Percentiles rank a stretch among this genome's conserved stretches.
These are phyloP conservation scores for Sphaerophoria rueppellii DNA, from an alignment of 2,888 invertebrate species.

Conservation along the genomic window DNA sequence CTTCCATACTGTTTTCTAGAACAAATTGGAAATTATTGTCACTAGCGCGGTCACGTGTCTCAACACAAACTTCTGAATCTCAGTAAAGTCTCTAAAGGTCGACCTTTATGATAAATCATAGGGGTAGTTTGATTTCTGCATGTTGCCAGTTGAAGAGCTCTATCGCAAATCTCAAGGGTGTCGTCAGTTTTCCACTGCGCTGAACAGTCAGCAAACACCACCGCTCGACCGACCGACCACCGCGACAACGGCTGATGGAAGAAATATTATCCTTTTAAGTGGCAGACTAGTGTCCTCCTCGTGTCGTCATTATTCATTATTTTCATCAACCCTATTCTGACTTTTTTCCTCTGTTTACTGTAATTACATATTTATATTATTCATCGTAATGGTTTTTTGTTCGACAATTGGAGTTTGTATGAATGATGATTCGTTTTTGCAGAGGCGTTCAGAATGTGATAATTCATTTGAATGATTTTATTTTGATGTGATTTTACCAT, in stretches of 20 bases:
- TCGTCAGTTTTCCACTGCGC: not conserved
- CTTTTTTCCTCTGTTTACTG: conserved; percentile 47
- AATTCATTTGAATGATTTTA: conserved; percentile 35
- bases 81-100: conserved; percentile 16
- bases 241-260: conserved; percentile 28
- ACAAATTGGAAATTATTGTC: conserved; percentile 57
- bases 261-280: conserved; percentile 53
- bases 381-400: conserved; percentile 29
- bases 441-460: conserved; percentile 46
- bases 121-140: conserved; percentile 18
- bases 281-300: conserved; percentile 23
- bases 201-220: not conserved
- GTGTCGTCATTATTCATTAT: not conserved
- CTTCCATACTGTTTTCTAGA: not conserved
- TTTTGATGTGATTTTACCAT: not conserved
- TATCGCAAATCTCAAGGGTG: conserved; percentile 34
- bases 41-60: conserved; percentile 50
- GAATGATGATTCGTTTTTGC: conserved; percentile 15
- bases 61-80: not conserved
- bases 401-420: conserved; percentile 37
- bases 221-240: too few relatives aligned
- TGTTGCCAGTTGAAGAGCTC: conserved; percentile 15
- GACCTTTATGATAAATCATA: not conserved
- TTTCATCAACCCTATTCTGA: conserved; percentile 10
- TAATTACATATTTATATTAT: conserved; percentile 62